phyloP scores from a whole-genome alignment of 2,113 vertebrate species.

The Psilopogon haemacephalus region DNA sequence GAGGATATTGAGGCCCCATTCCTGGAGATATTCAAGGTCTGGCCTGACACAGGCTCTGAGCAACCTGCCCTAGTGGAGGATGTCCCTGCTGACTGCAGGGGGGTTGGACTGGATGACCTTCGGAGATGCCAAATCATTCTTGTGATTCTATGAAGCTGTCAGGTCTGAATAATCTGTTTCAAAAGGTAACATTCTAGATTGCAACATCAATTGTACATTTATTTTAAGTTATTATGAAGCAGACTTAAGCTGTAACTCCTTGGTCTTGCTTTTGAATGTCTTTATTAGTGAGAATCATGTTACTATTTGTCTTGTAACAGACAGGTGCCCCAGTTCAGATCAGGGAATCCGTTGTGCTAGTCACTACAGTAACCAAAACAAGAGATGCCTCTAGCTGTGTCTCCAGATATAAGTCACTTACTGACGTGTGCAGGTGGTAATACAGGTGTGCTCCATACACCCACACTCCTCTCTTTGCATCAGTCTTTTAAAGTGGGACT shows the following conservation, averaged over 20 bases:
- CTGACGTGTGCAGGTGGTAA: not conserved
- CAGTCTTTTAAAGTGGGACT: not conserved
- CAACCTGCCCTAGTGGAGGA: too few species aligned
- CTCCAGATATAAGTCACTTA: not conserved
- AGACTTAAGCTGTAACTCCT: not conserved
- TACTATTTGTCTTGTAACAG: not conserved
- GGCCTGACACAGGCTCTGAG: too few species aligned
- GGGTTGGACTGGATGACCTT: too few species aligned
- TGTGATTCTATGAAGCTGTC: not conserved
- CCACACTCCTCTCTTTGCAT: not conserved
- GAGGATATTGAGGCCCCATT: too few species aligned
- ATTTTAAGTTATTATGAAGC: not conserved
- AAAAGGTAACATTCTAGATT: not conserved
- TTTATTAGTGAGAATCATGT: not conserved
- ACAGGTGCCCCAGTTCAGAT: not conserved
- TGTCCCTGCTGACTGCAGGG: too few species aligned
- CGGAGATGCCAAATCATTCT: too few species aligned
- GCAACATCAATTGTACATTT: not conserved
- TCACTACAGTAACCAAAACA: not conserved
- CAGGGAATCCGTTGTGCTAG: not conserved
- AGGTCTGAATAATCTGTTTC: not conserved
- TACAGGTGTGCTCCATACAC: not conserved
- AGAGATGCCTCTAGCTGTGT: not conserved
- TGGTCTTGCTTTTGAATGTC: not conserved
- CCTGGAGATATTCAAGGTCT: too few species aligned